Evolutionary conservation across 2,888 invertebrate species (phyloP), one percentile per base, ranked within the genome.

Genomic region (Mythimna pallens): DNA sequence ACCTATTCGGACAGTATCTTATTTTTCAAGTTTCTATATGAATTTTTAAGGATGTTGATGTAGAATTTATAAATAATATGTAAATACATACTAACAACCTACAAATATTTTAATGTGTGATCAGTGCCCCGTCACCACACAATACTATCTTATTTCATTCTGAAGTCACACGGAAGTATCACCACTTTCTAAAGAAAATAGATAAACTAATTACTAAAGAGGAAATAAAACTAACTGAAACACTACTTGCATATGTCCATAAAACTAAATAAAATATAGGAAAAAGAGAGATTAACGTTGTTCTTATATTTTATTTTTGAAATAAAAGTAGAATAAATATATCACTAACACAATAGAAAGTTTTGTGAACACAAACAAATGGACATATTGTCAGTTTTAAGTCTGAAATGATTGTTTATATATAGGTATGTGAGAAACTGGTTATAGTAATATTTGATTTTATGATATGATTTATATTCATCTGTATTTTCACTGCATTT

Each of bases 331-430:
- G 79, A 76, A 72, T 80, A 82, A 82, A 82, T 74, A 69, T 70
- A 76, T 75, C 73, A 82, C 77, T 76, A 75, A 77, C 59, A 55
- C 58, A 58, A 55, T 43, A 68, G 3, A 61, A 61, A 69, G 34
- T 76, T 74, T 66, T 73, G 72, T 63, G 65, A 63, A 47, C 50
- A 71, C 22, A 50, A 67, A 71, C 47, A 76, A 73, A 75, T 65
- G 66, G 81, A 83, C 78, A 76, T 77, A 70, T 76, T 83, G 83
- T 83, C 83, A 70, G 82, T 79, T 83, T 77, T 70, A 82, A 84
- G 77, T 84, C 82, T 80, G 80, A 84, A 58, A 79, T 68, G 72
- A 82, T 82, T 73, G 84, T 78, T 73, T 75, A 76, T 72, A 65
- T 67, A 72, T 73, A 77, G 59, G 63, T 74, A 69, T 59, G 75